Evolutionary conservation across 2,113 vertebrate species (phyloP).

Genomic region (Etia nguti): DNA sequence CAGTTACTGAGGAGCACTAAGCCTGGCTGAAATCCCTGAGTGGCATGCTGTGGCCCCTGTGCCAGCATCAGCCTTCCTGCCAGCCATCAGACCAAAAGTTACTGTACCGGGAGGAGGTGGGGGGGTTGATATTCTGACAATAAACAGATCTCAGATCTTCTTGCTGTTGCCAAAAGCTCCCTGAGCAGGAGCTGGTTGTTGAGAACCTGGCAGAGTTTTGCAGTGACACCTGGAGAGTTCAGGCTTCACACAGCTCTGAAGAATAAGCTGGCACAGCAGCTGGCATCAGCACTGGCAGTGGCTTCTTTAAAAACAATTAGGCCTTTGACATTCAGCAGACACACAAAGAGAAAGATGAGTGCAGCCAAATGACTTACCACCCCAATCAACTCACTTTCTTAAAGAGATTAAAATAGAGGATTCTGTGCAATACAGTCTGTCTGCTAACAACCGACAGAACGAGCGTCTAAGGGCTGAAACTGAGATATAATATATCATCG

Average conservation of each 20-base stretch:
- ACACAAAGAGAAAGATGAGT: constrained; percentile 16
- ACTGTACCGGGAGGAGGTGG: background rate
- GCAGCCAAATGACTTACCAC: background rate
- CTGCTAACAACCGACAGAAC: background rate
- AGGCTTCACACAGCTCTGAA: constrained; percentile 31
- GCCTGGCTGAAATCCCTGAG: constrained; percentile 24
- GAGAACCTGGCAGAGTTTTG: constrained; percentile 50
- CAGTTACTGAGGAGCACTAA: constrained; percentile 6
- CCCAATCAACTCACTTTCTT: background rate
- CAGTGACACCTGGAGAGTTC: constrained; percentile 34
- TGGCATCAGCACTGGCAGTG: constrained; percentile 14
- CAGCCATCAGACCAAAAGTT: background rate
- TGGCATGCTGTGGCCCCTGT: constrained; percentile 11
- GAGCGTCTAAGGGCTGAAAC: background rate
- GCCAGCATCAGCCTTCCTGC: constrained; percentile 12
- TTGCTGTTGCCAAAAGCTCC: background rate
- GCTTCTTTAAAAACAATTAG: constrained; percentile 45
- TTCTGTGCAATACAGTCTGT: background rate
- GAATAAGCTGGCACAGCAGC: constrained; percentile 4
- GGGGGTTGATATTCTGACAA: background rate
- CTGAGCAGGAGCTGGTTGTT: constrained; percentile 18
- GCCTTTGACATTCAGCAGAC: constrained; percentile 49
- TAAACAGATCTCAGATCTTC: background rate
- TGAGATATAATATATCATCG: background rate
- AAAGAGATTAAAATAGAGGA: background rate